Evolutionary conservation across 2,888 invertebrate genomes (phyloP), one percentile per base, ranked within the genome.

Genomic region (Tachina lurida): DNA sequence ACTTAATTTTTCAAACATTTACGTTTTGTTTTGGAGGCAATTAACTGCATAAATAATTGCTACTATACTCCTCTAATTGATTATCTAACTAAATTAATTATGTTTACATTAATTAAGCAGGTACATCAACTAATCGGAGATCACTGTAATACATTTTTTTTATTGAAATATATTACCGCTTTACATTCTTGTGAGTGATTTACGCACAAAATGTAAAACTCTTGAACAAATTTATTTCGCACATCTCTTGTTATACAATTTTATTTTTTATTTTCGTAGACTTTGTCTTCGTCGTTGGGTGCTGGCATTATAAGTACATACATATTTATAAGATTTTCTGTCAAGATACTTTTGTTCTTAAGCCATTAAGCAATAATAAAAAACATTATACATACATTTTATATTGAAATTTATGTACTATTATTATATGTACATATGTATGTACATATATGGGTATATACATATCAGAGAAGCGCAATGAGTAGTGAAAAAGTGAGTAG

Each of bases 271-370:
- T 31, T 31, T 31, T 31, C 7, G 0, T 31, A 67, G 56, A 5
- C 19, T 47, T 8, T 67, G 31, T 58, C 2, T 10, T 56, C 13
- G 67, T 43, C 13, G 54, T 47, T 19, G 19, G n/a, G 1, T 65
- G 41, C 41, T n/a, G 67, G 39, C n/a, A 39, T 39, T 58, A 49
- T 52, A 58, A 68, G 19, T 39, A 43, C 31, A 31, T 31, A 31
- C 31, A 31, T 31, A 31, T 58, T 58, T 19, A 58, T 49, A 39
- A 1, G 31, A 41, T 68, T 41, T 49, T 43, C 56, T 76, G 75
- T 58, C 67, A 77, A 77, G 60, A 73, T 49, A 47, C 39, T 73
- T 73, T 71, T 71, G 56, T 71, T 58, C n/a, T 49, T 10, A 49
- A 47, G 49, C 41, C 41, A 49, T 62, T 52, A n/a, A 60, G 17